Conservation (phyloP, 2,113 vertebrate genomes). For the Gorsachius goisagi region DNA sequence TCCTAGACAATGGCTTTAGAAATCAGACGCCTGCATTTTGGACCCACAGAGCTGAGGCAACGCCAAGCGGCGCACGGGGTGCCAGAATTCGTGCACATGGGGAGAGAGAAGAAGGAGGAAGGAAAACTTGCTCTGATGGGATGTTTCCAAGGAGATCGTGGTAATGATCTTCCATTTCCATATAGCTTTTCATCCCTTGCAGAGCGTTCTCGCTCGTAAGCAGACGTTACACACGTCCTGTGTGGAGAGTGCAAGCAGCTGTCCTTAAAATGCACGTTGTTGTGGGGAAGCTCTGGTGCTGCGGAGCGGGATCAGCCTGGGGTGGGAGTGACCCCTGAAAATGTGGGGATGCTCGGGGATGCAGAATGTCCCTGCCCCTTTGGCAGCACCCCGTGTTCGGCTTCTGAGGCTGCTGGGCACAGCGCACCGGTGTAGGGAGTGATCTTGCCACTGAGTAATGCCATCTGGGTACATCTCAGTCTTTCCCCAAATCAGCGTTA, state of each 20-base stretch:
- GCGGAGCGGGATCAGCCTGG: accelerated
- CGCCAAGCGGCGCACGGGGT: not conserved
- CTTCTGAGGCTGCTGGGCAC: accelerated
- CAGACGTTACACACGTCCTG: not conserved
- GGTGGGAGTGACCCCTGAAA: not conserved
- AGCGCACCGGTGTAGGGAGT: accelerated
- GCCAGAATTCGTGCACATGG: constrained; percentile 48
- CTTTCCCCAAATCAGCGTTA: accelerated
- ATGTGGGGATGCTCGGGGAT: not conserved
- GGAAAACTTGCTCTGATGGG: constrained; percentile 31
- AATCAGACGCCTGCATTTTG: constrained; percentile 55
- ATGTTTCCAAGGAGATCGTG: constrained; percentile 60
- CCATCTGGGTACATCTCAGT: accelerated
- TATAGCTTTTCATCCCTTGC: not conserved
- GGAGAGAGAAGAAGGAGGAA: not conserved
- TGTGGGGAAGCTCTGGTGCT: not conserved
- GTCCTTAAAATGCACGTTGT: not conserved
- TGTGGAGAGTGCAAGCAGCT: not conserved
- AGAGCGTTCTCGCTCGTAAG: not conserved
- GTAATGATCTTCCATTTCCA: constrained; percentile 46
- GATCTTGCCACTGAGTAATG: not conserved
- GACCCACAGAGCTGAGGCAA: constrained; percentile 36
- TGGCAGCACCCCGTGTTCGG: accelerated
- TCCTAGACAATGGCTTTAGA: constrained; percentile 61
- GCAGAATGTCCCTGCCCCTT: not conserved